phyloP scores from a whole-genome alignment of 2,797 vertebrate genomes.

The Bovichtus diacanthus region DNA sequence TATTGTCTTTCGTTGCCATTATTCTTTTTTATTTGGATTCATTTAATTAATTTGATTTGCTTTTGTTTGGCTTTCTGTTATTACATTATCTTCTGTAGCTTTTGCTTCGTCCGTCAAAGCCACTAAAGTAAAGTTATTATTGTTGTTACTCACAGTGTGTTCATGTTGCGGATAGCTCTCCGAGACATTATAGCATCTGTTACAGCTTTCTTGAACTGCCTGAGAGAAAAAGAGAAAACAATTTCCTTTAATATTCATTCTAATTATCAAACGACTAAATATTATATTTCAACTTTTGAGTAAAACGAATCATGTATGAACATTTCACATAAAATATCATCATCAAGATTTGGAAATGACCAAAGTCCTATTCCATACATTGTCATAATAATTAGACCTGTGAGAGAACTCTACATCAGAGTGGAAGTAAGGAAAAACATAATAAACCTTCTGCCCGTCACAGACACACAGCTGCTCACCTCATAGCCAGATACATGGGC shows the following conservation, averaged over 20 bases:
- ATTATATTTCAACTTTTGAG: neutral
- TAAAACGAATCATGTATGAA: neutral
- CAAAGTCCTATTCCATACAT: neutral
- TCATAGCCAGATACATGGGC: conserved; percentile 99
- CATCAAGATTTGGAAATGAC: neutral
- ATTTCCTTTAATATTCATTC: neutral
- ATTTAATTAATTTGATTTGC: too few species aligned
- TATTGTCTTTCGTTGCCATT: too few species aligned
- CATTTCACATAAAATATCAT: neutral
- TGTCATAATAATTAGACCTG: neutral
- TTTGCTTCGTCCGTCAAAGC: too few species aligned
- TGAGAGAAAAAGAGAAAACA: conserved; percentile 54
- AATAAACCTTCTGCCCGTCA: neutral
- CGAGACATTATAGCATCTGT: conserved; percentile 98
- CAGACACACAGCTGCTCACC: conserved; percentile 81
- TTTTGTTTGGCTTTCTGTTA: too few species aligned
- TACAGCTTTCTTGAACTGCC: conserved; percentile 98
- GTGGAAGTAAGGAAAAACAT: neutral
- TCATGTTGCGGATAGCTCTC: conserved; percentile 98
- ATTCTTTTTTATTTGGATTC: too few species aligned
- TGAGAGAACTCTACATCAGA: neutral
- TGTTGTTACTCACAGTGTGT: conserved; percentile 91
- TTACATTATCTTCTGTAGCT: too few species aligned
- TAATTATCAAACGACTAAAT: neutral
- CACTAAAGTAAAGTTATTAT: too few species aligned